Evolutionary conservation across 2,888 invertebrate genomes (phyloP).

Genomic region (Sesia bembeciformis): DNA sequence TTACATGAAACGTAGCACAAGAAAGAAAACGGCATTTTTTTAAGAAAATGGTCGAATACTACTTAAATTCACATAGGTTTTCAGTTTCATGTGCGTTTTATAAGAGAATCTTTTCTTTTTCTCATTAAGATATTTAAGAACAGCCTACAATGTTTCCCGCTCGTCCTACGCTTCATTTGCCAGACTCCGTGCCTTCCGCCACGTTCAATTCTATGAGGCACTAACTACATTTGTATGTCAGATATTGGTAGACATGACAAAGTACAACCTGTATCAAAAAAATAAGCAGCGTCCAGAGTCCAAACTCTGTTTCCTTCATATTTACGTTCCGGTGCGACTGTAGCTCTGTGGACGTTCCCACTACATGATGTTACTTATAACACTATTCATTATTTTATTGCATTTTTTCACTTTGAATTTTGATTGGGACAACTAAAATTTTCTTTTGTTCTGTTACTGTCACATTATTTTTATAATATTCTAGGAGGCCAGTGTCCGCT

Average conservation of each 20-base stretch:
- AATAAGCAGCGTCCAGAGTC: slow-evolving; percentile 43
- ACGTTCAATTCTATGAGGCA: no score
- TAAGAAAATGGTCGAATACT: no score
- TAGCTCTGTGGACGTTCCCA: slow-evolving; percentile 5
- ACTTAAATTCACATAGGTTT: no score
- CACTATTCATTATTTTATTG: slow-evolving; percentile 9
- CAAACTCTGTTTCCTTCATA: slow-evolving; percentile 38
- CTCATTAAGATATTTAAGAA: no score
- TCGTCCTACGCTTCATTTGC: no score
- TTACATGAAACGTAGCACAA: not conserved
- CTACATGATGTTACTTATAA: slow-evolving; percentile 24
- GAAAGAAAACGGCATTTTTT: not conserved
- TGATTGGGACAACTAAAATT: slow-evolving; percentile 32
- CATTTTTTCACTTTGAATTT: slow-evolving; percentile 33
- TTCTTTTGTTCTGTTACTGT: slow-evolving; percentile 43
- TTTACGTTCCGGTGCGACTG: slow-evolving; percentile 11
- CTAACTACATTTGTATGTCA: no score
- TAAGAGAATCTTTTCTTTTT: no score
- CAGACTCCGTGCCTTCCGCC: no score
- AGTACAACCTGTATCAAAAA: slow-evolving; percentile 42
- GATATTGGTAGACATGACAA: not conserved
- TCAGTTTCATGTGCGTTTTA: no score
- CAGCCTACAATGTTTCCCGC: no score
- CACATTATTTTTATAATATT: no score
- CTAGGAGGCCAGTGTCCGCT: no score